Conservation (phyloP, 2,888 invertebrate genomes). For the Pherbina coryleti region DNA sequence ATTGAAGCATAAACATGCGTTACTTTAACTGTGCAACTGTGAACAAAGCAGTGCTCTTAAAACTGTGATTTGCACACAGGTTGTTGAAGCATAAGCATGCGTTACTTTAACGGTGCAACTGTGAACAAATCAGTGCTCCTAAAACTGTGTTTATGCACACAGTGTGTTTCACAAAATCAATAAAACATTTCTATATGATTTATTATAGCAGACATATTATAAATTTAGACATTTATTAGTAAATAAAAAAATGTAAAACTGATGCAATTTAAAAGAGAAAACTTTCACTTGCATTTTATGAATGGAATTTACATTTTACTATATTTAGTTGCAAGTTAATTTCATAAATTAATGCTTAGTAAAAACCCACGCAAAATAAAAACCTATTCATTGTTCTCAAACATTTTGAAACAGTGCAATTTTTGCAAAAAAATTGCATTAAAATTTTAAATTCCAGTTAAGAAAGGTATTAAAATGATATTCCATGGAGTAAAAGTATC, state of each 20-base stretch:
- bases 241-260: not conserved
- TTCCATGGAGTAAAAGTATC: not conserved
- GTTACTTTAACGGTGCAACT: too few species aligned
- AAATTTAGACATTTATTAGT: not conserved
- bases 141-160: conserved; percentile 1
- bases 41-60: not conserved
- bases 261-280: not conserved
- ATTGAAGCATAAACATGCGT: too few species aligned
- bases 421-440: not conserved
- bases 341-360: not conserved
- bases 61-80: conserved; percentile 3
- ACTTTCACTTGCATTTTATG: conserved; percentile 16
- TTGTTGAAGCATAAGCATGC: too few species aligned
- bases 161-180: not conserved
- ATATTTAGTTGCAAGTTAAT: not conserved
- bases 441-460: not conserved
- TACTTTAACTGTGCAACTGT: too few species aligned
- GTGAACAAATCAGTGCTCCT: not conserved
- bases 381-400: not conserved
- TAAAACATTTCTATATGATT: not conserved
- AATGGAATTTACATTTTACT: conserved; percentile 8
- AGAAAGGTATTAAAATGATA: not conserved
- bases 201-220: not conserved
- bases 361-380: not conserved
- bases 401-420: not conserved